Percentiles rank a stretch among this genome's conserved stretches.
These are phyloP conservation scores for Philereme vetulata DNA, from an alignment of 2,888 invertebrate species.

Conservation along the genomic window DNA sequence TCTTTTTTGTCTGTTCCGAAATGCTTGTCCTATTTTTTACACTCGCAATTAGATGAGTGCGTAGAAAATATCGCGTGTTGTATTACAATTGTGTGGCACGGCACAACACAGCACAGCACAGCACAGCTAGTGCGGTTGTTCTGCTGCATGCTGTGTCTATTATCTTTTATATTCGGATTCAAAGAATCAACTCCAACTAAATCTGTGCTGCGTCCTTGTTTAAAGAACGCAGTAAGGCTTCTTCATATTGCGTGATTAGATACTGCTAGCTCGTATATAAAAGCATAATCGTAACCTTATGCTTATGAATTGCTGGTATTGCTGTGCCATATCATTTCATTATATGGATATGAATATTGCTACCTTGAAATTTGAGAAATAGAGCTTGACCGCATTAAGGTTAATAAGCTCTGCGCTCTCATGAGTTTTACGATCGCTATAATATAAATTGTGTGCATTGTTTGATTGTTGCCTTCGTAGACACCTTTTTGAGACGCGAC, in stretches of 20 bases:
- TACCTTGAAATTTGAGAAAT: slow-evolving; percentile 30
- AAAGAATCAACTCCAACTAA: slow-evolving; percentile 30
- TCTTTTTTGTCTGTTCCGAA: slow-evolving; percentile 37
- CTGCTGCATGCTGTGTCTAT: slow-evolving; percentile 38
- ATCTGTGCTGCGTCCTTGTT: slow-evolving; percentile 29
- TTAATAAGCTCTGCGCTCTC: slow-evolving; percentile 12
- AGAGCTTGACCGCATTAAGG: slow-evolving; percentile 32
- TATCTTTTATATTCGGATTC: slow-evolving; percentile 30
- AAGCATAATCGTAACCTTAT: background rate
- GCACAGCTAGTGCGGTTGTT: slow-evolving; percentile 38
- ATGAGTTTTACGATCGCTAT: slow-evolving; percentile 25
- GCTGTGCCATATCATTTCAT: slow-evolving; percentile 23
- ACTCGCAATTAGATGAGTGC: slow-evolving; percentile 40
- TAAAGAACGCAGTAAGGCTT: slow-evolving; percentile 18
- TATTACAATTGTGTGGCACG: slow-evolving; percentile 37
- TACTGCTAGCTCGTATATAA: background rate
- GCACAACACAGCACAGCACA: slow-evolving; percentile 38
- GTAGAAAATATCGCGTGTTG: slow-evolving; percentile 44
- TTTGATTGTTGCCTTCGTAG: slow-evolving; percentile 36
- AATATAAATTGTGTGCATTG: slow-evolving; percentile 36
- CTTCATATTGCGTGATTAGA: slow-evolving; percentile 24
- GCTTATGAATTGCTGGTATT: slow-evolving; percentile 6
- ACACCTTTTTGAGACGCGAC: slow-evolving; percentile 38
- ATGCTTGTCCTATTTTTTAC: slow-evolving; percentile 42
- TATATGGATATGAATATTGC: slow-evolving; percentile 24